A percentile compares a stretch with the other conserved stretches of the same genome.
phyloP scores from a whole-genome alignment of 2,797 vertebrate species.

The Peromyscus aztecus region DNA sequence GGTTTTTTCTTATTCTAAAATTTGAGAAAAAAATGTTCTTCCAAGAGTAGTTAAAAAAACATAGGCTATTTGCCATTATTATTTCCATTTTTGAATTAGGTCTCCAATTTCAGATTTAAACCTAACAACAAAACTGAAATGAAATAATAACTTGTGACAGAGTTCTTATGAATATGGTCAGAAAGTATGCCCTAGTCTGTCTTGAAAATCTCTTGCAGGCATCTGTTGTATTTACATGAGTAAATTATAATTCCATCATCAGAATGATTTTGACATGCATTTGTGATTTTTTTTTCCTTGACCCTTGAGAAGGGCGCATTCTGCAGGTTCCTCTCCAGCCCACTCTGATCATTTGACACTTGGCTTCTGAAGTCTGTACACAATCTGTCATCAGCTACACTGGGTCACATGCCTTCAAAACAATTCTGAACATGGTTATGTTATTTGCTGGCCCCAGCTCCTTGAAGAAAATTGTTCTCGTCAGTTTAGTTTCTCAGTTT shows the following conservation, averaged over 20 bases:
- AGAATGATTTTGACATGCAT: not conserved
- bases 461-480: not conserved
- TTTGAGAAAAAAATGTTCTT: not conserved
- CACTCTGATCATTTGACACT: not conserved
- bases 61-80: not conserved
- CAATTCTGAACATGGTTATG: not conserved
- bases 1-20: not conserved
- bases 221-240: not conserved
- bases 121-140: not conserved
- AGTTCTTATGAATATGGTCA: not conserved
- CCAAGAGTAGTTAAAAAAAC: not conserved
- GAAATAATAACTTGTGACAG: not conserved
- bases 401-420: not conserved
- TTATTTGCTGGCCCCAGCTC: not conserved
- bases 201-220: not conserved
- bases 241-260: not conserved
- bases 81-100: conserved; percentile 13
- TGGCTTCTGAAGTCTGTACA: not conserved
- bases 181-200: not conserved
- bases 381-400: not conserved
- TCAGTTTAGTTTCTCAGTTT: not conserved
- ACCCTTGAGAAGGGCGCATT: not conserved
- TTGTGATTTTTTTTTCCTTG: not conserved
- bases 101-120: conserved; percentile 32
- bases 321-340: not conserved